phyloP scores from a whole-genome alignment of 2,888 invertebrate species.

The Scotopteryx bipunctaria region DNA sequence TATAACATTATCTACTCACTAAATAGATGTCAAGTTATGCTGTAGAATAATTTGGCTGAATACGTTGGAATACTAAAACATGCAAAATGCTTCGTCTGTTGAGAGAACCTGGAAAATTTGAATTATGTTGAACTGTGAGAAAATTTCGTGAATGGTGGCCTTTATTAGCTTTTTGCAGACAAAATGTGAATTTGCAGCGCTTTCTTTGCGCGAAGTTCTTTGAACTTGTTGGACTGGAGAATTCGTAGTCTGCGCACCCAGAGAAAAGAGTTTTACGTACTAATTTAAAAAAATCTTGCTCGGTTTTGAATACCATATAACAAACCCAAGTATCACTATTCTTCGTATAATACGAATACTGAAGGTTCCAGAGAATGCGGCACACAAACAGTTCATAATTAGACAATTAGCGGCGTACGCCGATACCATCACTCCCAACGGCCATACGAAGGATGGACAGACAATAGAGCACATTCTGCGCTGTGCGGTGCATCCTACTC shows the following conservation, averaged over 20 bases:
- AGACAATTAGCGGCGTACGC: slow-evolving; percentile 3
- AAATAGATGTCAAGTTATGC: slow-evolving; percentile 3
- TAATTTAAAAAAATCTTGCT: background rate
- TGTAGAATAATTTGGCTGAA: slow-evolving; percentile 8
- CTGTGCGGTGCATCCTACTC: background rate
- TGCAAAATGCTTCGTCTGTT: slow-evolving; percentile 6
- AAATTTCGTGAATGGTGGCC: background rate
- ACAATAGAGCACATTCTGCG: slow-evolving; percentile 13
- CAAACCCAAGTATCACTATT: background rate
- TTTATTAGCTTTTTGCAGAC: slow-evolving; percentile 2
- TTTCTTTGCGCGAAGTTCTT: background rate
- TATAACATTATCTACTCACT: too few species aligned
- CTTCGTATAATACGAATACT: background rate
- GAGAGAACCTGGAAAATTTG: background rate
- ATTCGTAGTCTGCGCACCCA: too few species aligned
- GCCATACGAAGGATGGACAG: slow-evolving; percentile 6
- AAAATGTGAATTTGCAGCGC: background rate
- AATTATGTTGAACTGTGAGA: background rate
- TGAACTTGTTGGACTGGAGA: background rate
- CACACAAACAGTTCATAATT: slow-evolving; percentile 2
- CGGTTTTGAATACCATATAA: too few species aligned
- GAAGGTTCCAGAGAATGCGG: slow-evolving; percentile 1
- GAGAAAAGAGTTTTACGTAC: background rate
- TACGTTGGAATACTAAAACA: slow-evolving; percentile 7
- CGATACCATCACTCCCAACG: slow-evolving; percentile 5